These are phyloP conservation scores for Sisyra terminalis DNA, from an alignment of 2,888 invertebrate species.

Conservation along the genomic window DNA sequence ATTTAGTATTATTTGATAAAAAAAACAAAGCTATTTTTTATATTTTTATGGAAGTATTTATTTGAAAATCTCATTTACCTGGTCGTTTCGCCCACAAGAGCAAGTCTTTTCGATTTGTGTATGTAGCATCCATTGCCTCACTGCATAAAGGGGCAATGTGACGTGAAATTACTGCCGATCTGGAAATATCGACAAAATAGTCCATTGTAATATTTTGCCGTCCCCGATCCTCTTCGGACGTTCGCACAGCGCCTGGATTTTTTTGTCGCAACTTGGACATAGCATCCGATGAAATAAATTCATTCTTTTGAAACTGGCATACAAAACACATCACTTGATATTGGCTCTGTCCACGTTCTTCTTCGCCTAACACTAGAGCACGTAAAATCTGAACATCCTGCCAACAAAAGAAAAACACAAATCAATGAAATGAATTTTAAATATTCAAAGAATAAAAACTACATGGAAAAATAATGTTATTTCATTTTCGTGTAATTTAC, in stretches of 20 bases:
- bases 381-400: constrained; percentile 89
- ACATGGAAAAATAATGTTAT: no score
- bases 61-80: constrained; percentile 30
- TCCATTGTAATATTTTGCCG: constrained; percentile 72
- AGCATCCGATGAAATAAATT: constrained; percentile 91
- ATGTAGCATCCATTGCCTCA: constrained; percentile 60
- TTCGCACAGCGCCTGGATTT: constrained; percentile 41
- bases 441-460: no score
- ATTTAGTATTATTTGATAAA: no score
- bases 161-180: constrained; percentile 50
- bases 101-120: constrained; percentile 61
- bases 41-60: no score
- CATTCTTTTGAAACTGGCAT: constrained; percentile 75
- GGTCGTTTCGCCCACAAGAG: constrained; percentile 63
- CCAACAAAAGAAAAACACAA: constrained; percentile 11
- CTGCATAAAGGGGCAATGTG: constrained; percentile 61
- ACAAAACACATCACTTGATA: constrained; percentile 86
- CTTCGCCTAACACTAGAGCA: constrained; percentile 76
- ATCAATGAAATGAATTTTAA: no score
- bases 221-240: constrained; percentile 81
- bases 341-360: constrained; percentile 78
- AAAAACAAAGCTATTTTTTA: no score
- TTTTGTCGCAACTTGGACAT: constrained; percentile 89
- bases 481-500: no score
- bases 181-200: constrained; percentile 54